These are phyloP conservation scores for Chrysogorgia sp. DNA, from an alignment of 92 coral and sea anemone species.

Conservation along the genomic window DNA sequence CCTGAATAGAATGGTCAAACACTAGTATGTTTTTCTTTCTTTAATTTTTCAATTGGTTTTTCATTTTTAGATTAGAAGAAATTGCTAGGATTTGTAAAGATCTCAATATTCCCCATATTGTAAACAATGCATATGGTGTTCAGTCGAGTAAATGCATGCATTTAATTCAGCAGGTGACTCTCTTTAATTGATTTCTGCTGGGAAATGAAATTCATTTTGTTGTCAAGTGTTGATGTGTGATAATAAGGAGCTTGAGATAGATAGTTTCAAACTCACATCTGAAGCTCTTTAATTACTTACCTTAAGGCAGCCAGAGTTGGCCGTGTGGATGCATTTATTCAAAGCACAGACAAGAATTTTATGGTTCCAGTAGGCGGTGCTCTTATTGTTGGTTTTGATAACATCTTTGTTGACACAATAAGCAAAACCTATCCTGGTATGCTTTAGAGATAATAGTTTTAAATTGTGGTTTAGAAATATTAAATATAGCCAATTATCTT, in stretches of 20 bases:
- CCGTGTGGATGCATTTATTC: slow-evolving; percentile 96
- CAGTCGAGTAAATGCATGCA: slow-evolving; percentile 96
- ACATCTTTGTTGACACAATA: slow-evolving; percentile 76
- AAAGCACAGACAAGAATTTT: slow-evolving; percentile 93
- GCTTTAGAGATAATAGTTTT: background rate
- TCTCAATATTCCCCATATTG: slow-evolving; percentile 82
- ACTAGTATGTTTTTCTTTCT: background rate
- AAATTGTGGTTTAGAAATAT: background rate
- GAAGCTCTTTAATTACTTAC: background rate
- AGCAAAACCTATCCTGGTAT: slow-evolving; percentile 94
- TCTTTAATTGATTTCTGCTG: background rate
- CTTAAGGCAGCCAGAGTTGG: slow-evolving; percentile 90
- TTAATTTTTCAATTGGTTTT: background rate
- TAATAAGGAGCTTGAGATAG: background rate
- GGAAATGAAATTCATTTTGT: background rate
- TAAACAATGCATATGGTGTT: slow-evolving; percentile 96
- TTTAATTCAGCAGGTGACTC: slow-evolving; percentile 83
- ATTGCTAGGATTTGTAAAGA: slow-evolving; percentile 90
- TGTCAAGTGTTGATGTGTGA: background rate
- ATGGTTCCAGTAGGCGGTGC: slow-evolving; percentile 99
- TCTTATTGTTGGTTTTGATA: slow-evolving; percentile 90
- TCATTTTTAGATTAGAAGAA: slow-evolving; percentile 77
- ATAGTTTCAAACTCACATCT: background rate
- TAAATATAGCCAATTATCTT: background rate
- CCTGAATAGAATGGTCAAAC: no score